Percentiles rank a stretch among this genome's conserved stretches.
phyloP scores from a whole-genome alignment of 2,113 vertebrate species.

The Micronycteris hirsuta region DNA sequence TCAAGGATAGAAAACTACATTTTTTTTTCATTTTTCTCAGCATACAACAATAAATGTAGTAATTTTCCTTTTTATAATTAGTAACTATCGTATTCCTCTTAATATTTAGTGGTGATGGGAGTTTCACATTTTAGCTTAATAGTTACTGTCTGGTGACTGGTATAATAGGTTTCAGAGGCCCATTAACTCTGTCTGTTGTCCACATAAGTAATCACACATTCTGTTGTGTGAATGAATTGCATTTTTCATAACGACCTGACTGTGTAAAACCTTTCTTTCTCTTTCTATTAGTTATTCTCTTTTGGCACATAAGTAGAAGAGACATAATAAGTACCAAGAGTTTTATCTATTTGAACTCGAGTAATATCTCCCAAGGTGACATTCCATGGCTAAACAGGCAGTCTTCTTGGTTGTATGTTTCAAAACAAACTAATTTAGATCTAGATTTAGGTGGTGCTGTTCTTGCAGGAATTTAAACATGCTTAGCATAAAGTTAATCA shows the following conservation, averaged over 20 bases:
- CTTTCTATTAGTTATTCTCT: slow-evolving; percentile 59
- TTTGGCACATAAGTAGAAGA: slow-evolving; percentile 49
- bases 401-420: slow-evolving; percentile 29
- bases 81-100: slow-evolving; percentile 29
- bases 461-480: not conserved
- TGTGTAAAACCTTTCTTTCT: slow-evolving; percentile 61
- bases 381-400: not conserved
- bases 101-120: slow-evolving; percentile 16
- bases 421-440: slow-evolving; percentile 26
- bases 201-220: slow-evolving; percentile 40
- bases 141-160: slow-evolving; percentile 22
- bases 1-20: slow-evolving; percentile 9
- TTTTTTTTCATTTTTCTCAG: slow-evolving; percentile 30
- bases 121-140: slow-evolving; percentile 39
- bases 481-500: not conserved
- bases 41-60: slow-evolving; percentile 6
- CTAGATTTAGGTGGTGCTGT: not conserved
- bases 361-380: slow-evolving; percentile 61
- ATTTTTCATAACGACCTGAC: slow-evolving; percentile 55
- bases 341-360: slow-evolving; percentile 64
- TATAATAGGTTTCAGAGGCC: slow-evolving; percentile 40
- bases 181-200: slow-evolving; percentile 48
- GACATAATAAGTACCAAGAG: slow-evolving; percentile 36
- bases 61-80: slow-evolving; percentile 56
- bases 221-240: slow-evolving; percentile 51